These are phyloP conservation scores for Tachysurus fulvidraco DNA, from an alignment of 2,113 vertebrate genomes.

Conservation along the genomic window DNA sequence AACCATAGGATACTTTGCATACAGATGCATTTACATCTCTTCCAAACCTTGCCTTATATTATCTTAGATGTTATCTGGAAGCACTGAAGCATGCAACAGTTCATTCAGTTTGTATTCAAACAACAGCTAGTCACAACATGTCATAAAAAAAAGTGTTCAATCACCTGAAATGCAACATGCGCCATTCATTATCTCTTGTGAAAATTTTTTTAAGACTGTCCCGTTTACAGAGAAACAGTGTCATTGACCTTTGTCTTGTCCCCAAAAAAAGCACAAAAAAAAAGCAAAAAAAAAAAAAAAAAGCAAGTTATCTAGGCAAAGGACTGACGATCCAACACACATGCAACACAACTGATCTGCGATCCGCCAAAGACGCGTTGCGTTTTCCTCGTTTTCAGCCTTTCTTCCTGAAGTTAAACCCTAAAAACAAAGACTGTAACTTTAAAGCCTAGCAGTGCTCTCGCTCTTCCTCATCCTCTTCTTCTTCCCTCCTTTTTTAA, in stretches of 20 bases:
- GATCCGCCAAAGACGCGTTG: constrained; percentile 30
- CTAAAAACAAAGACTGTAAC: constrained; percentile 11
- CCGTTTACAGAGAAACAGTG: constrained; percentile 7
- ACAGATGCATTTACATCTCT: background rate
- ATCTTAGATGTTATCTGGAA: background rate
- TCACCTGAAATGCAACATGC: background rate
- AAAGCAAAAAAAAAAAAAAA: background rate
- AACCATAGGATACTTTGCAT: background rate
- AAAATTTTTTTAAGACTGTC: background rate
- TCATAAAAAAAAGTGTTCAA: background rate
- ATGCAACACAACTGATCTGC: background rate
- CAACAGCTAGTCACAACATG: background rate
- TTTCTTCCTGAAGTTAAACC: background rate
- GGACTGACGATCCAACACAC: constrained; percentile 33
- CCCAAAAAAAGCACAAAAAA: background rate
- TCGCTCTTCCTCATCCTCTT: constrained; percentile 42
- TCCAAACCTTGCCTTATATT: background rate
- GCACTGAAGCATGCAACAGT: background rate
- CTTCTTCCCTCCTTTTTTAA: constrained; percentile 50
- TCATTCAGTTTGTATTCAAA: background rate
- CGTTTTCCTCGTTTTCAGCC: constrained; percentile 34
- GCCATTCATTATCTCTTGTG: background rate
- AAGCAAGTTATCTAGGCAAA: constrained; percentile 8
- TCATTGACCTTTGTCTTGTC: constrained; percentile 36
- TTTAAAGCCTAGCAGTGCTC: constrained; percentile 34